A percentile compares a stretch with the other conserved stretches of the same genome.
phyloP scores from a whole-genome alignment of 2,888 invertebrate species.

The Yponomeuta cagnagella region DNA sequence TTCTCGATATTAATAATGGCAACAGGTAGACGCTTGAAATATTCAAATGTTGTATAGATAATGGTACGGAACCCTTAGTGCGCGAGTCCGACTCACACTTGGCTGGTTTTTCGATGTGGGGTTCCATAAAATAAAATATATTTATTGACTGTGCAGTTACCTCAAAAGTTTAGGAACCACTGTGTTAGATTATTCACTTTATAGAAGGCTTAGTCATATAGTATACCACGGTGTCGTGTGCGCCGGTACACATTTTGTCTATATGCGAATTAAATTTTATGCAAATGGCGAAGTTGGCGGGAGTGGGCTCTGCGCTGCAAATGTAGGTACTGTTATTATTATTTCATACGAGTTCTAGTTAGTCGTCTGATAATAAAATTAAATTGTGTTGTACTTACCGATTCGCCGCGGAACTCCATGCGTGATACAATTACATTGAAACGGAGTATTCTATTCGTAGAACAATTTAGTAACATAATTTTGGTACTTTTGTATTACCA shows the following conservation, averaged over 20 bases:
- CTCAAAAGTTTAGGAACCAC: no score
- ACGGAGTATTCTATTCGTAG: neutral
- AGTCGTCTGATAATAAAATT: neutral
- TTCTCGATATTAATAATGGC: no score
- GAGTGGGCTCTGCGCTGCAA: neutral
- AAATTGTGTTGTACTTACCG: neutral
- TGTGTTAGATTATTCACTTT: no score
- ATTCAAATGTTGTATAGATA: no score
- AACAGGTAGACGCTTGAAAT: no score
- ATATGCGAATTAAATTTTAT: slow-evolving; percentile 1
- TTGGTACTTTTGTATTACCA: neutral
- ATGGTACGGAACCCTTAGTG: no score
- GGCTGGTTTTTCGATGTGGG: no score
- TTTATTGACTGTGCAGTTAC: no score
- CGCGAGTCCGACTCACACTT: no score
- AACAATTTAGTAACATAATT: neutral
- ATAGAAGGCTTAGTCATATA: no score
- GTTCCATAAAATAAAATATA: no score
- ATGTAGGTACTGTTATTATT: slow-evolving; percentile 1
- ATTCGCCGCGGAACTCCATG: neutral
- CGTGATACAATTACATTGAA: no score
- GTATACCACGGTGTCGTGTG: neutral
- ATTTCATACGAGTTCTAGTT: slow-evolving; percentile 3
- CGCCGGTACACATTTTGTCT: neutral
- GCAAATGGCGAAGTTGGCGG: neutral